Conservation (phyloP, 2,113 vertebrate genomes). For the Salvator merianae region DNA sequence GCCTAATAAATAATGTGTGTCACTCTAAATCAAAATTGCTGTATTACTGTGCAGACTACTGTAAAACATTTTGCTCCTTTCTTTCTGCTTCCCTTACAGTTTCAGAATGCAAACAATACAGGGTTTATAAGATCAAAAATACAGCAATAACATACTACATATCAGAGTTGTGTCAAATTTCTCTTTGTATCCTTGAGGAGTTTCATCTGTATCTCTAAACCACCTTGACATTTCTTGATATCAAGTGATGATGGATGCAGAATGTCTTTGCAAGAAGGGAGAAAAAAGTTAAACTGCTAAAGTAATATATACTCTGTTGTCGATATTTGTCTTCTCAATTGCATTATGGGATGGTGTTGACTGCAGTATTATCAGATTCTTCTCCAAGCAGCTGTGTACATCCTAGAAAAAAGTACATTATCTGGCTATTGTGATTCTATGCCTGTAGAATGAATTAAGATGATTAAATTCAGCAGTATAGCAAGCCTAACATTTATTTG, state of each 20-base stretch:
- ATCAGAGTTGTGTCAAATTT: constrained; percentile 10
- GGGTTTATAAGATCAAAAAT: constrained; percentile 11
- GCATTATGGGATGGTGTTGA: not conserved
- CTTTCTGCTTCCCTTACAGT: not conserved
- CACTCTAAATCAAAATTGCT: constrained; percentile 14
- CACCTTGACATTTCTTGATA: constrained; percentile 3
- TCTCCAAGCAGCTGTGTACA: not conserved
- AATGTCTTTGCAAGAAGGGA: not conserved
- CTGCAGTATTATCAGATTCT: not conserved
- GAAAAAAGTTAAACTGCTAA: not conserved
- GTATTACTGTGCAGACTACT: not conserved
- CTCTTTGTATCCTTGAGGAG: constrained; percentile 30
- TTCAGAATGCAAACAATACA: constrained; percentile 3
- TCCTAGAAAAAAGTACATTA: not conserved
- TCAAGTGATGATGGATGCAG: not conserved
- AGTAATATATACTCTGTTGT: constrained; percentile 4
- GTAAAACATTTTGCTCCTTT: not conserved
- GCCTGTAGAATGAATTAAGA: not conserved
- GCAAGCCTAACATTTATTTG: not conserved
- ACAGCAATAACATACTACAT: not conserved
- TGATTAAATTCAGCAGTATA: not conserved
- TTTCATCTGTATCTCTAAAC: not conserved
- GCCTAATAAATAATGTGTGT: constrained; percentile 43
- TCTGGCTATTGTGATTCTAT: not conserved
- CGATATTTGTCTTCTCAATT: not conserved